Base-by-base conservation (phyloP, 2,888 invertebrate species). In the Dolomedes plantarius region DNA sequence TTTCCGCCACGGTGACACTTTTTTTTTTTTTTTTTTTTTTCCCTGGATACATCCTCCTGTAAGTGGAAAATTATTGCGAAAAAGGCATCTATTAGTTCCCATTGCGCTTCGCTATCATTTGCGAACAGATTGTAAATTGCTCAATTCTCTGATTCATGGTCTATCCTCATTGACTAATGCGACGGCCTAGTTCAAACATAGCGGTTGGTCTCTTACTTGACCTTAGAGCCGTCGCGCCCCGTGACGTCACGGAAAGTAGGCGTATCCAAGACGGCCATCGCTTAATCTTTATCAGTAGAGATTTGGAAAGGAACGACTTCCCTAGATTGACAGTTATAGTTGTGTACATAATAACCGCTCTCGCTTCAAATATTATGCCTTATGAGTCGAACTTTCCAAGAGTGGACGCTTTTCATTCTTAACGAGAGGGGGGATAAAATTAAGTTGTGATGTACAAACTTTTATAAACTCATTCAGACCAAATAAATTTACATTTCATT, bases 121-220 rank as follows among this genome's bases (percentile, higher is more conserved):
- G 56, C 23, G 56, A 19, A 23, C 56, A 56, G 56, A 19, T 23
- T 56, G 56, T 56, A 56, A 56, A 56, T 56, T 56, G 56, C 56
- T 23, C 56, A 56, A 56, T 56, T 56, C 56, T 56, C 23, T 56
- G 56, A 56, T 56, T 56, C 56, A 56, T 56, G 56, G 56, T 16
- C 56, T 56, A 56, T 56, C 56, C 56, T 56, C 56, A 56, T 56
- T 56, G 56, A 56, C 56, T 56, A 56, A 56, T 56, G 56, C 56
- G 23, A 56, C 56, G 56, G 56, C 56, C 56, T 11, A 23, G 56
- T 56, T 56, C 65, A 65, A 65, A 65, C 16, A 65, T 65, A 9
- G 65, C n/a, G 29, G 65, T 29, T 31, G 29, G n/a, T 65, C 31
- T 65, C 31, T 31, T 56, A 56, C 56, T 56, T 56, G 56, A 56